These are phyloP conservation scores for Myzus persicae DNA, from an alignment of 1,140 invertebrate species.

Conservation along the genomic window DNA sequence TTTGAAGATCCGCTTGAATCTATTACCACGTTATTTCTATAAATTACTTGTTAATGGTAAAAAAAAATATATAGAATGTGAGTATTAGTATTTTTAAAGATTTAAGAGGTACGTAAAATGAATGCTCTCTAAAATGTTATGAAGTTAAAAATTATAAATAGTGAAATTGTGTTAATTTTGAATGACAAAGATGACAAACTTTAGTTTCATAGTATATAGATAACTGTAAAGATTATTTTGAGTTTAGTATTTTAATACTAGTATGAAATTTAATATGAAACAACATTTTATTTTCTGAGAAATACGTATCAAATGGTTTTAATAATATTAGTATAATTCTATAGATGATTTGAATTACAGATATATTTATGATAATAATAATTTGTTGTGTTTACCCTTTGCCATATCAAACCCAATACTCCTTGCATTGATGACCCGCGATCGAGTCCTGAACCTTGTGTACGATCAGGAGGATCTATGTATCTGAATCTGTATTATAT, in stretches of 20 bases:
- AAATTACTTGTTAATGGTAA: not conserved
- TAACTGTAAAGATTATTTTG: not conserved
- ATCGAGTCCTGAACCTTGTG: slow-evolving; percentile 70
- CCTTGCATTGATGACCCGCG: slow-evolving; percentile 67
- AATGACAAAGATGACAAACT: not conserved
- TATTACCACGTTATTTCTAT: too few relatives aligned
- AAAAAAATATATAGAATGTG: not conserved
- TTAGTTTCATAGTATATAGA: not conserved
- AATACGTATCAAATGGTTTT: not conserved
- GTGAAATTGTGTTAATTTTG: not conserved
- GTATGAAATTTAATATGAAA: too few relatives aligned
- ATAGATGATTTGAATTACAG: not conserved
- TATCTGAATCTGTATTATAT: slow-evolving; percentile 68
- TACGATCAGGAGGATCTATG: slow-evolving; percentile 74
- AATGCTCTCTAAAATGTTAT: not conserved
- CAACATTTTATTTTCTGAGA: not conserved
- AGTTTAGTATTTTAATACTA: not conserved
- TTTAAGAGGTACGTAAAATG: not conserved
- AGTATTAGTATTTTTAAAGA: not conserved
- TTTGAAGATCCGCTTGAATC: not conserved
- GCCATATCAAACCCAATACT: slow-evolving; percentile 73
- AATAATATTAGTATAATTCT: not conserved
- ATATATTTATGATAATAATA: not conserved
- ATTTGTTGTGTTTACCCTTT: slow-evolving; percentile 66
- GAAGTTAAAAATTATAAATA: not conserved